A percentile compares a stretch with the other conserved stretches of the same genome.
phyloP scores from a whole-genome alignment of 2,797 vertebrate genomes.

The Myotis pilosus region DNA sequence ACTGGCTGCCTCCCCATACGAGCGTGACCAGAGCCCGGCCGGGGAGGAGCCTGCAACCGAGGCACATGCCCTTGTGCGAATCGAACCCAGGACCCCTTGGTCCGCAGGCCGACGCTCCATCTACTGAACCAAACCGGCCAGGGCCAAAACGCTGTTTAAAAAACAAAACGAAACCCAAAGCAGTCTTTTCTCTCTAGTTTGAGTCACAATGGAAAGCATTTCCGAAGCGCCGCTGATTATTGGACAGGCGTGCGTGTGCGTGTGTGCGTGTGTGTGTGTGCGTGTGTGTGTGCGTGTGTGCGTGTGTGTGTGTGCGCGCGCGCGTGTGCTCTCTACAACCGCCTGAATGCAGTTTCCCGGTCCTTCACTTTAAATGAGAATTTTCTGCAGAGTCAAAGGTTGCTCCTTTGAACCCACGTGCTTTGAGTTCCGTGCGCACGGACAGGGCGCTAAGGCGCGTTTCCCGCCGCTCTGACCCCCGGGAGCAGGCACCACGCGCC shows the following conservation, averaged over 20 bases:
- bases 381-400: no score
- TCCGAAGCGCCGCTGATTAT: not conserved
- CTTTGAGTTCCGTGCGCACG: not conserved
- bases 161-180: not conserved
- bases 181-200: not conserved
- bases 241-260: not conserved
- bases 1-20: no score
- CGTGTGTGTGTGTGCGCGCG: rapidly evolving
- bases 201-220: conserved; percentile 11
- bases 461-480: not conserved
- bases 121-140: no score
- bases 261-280: rapidly evolving
- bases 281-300: not conserved
- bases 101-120: no score
- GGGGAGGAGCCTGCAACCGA: no score
- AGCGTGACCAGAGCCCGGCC: no score
- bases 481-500: not conserved
- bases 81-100: no score
- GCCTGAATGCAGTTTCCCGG: not conserved
- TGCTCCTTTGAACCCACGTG: not conserved
- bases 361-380: not conserved
- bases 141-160: no score
- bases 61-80: no score
- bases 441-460: not conserved
- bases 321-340: not conserved